Conservation (phyloP, 2,888 invertebrate genomes). For the Drosophila affinis region DNA sequence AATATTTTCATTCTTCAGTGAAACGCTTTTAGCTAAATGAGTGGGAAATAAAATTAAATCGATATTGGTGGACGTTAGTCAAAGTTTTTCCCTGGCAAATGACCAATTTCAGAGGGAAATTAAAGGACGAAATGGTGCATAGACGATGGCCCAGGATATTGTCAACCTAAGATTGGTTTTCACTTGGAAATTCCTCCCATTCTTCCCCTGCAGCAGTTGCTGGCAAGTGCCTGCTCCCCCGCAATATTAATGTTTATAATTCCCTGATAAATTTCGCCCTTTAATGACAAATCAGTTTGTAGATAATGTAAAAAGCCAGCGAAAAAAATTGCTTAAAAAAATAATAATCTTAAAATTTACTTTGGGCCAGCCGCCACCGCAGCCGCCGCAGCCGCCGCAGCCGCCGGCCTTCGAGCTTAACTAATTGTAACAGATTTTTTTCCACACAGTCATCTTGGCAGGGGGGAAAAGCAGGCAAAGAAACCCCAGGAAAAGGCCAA, state of each 20-base stretch:
- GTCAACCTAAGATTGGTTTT: slow-evolving; percentile 7
- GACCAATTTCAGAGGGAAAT: slow-evolving; percentile 31
- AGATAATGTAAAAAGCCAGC: slow-evolving; percentile 66
- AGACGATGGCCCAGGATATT: neutral
- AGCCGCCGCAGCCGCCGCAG: too few relatives aligned
- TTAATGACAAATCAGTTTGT: slow-evolving; percentile 82
- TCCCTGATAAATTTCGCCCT: slow-evolving; percentile 47
- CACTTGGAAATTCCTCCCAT: neutral
- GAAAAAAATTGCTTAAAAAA: slow-evolving; percentile 36
- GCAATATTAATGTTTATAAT: slow-evolving; percentile 69
- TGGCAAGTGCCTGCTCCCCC: neutral
- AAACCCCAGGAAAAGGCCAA: slow-evolving; percentile 21
- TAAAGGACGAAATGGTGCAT: slow-evolving; percentile 14
- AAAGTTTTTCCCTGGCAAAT: slow-evolving; percentile 49
- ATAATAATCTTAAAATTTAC: slow-evolving; percentile 50
- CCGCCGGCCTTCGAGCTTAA: slow-evolving; percentile 69
- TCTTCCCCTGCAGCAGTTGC: neutral
- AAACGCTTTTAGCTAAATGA: slow-evolving; percentile 81
- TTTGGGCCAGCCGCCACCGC: slow-evolving; percentile 45
- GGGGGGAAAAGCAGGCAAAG: neutral
- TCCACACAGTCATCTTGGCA: slow-evolving; percentile 58
- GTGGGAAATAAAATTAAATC: slow-evolving; percentile 82
- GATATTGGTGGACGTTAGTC: slow-evolving; percentile 73
- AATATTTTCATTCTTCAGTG: slow-evolving; percentile 76
- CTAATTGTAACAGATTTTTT: slow-evolving; percentile 82